Percentiles rank a stretch among this genome's conserved stretches.
Conservation (phyloP, 2,113 vertebrate species). For the Phoenicopterus ruber region DNA sequence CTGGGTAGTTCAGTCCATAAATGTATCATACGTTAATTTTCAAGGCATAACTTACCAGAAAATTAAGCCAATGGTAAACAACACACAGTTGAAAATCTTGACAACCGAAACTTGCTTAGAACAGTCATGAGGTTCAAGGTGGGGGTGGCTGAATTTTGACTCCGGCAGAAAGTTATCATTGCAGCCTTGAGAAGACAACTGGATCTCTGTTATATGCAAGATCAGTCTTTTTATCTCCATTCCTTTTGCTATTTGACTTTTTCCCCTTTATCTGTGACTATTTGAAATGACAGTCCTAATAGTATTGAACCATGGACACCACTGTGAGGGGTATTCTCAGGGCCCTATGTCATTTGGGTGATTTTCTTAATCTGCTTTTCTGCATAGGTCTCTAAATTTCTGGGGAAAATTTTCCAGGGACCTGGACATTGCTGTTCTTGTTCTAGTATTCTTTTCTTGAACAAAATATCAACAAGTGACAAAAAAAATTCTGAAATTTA, state of each 20-base stretch:
- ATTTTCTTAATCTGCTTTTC: not conserved
- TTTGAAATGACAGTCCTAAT: not conserved
- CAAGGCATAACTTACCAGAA: not conserved
- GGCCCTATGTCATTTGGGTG: not conserved
- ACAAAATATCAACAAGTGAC: not conserved
- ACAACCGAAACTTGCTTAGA: not conserved
- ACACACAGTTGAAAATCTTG: not conserved
- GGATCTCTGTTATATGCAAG: not conserved
- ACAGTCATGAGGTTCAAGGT: not conserved
- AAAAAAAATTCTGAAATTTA: not conserved
- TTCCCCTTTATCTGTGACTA: not conserved
- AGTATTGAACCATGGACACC: accelerated
- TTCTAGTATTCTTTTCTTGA: not conserved
- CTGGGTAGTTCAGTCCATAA: not conserved
- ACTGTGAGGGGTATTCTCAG: not conserved
- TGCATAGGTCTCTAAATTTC: not conserved
- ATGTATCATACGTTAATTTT: not conserved
- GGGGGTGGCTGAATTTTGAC: not conserved
- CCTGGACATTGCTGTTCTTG: not conserved
- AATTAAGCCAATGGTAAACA: not conserved
- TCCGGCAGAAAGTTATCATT: not conserved
- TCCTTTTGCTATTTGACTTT: not conserved
- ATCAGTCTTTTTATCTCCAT: not conserved
- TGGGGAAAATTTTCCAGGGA: not conserved
- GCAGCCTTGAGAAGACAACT: not conserved